phyloP scores from a whole-genome alignment of 2,797 vertebrate genomes.

The Falco novaeseelandiae region DNA sequence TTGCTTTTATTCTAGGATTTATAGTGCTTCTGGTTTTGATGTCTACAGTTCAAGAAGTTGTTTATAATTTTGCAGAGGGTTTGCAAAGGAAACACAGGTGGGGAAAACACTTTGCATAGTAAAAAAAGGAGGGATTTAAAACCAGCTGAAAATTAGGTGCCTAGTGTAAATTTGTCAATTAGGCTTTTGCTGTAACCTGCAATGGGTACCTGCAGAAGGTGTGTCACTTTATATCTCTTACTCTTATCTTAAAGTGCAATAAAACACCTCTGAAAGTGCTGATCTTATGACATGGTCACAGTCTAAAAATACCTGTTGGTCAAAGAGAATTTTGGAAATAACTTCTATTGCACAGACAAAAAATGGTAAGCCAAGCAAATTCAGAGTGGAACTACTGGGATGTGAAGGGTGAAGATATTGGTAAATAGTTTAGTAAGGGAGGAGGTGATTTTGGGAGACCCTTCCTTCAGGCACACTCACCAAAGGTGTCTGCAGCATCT shows the following conservation, averaged over 20 bases:
- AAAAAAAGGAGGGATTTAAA: background rate
- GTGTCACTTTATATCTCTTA: background rate
- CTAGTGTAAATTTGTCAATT: background rate
- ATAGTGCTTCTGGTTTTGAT: background rate
- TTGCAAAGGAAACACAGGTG: background rate
- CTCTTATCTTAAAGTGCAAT: background rate
- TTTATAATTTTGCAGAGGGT: background rate
- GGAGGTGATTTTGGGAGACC: background rate
- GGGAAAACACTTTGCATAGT: background rate
- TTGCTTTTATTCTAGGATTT: background rate
- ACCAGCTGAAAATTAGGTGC: background rate
- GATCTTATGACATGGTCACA: background rate
- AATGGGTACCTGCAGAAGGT: background rate
- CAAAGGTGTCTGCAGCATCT: background rate
- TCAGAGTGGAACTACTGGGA: background rate
- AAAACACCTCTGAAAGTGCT: background rate
- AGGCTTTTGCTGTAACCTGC: background rate
- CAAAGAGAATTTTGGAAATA: background rate
- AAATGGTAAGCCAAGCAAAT: background rate
- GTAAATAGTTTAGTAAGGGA: background rate
- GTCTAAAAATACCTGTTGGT: background rate
- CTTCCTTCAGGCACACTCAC: fast-evolving
- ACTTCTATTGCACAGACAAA: background rate
- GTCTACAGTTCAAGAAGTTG: background rate
- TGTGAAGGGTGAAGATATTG: background rate